These are phyloP conservation scores for Indicator maculatus DNA, from an alignment of 2,113 vertebrate species.

Conservation along the genomic window DNA sequence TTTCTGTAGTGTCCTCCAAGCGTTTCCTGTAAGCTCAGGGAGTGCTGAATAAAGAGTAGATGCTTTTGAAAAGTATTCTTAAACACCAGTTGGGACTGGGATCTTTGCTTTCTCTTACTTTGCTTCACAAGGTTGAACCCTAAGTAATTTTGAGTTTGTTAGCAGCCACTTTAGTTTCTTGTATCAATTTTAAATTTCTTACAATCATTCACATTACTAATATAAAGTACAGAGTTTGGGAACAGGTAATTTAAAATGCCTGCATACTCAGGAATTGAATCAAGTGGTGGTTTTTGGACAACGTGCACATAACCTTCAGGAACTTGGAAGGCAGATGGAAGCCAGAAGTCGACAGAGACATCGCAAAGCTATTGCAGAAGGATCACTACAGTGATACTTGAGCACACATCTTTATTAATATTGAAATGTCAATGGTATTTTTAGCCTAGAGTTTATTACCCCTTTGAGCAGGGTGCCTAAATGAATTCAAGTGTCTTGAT, in stretches of 20 bases:
- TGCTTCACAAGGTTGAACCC: background rate
- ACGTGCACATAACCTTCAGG: background rate
- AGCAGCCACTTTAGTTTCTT: background rate
- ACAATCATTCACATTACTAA: background rate
- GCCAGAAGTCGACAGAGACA: background rate
- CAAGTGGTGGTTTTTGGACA: background rate
- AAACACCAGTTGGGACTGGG: background rate
- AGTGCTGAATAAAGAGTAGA: background rate
- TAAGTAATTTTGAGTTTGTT: background rate
- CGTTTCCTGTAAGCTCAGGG: background rate
- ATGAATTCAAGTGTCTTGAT: slow-evolving; percentile 49
- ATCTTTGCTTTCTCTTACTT: background rate
- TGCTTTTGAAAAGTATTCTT: background rate
- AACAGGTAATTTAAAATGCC: background rate
- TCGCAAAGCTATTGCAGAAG: background rate
- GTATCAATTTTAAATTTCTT: background rate
- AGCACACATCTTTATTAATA: slow-evolving; percentile 45
- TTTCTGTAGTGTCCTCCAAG: background rate
- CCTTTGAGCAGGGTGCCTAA: slow-evolving; percentile 40
- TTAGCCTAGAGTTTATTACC: slow-evolving; percentile 36
- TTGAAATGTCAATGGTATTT: slow-evolving; percentile 54
- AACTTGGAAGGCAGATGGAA: background rate
- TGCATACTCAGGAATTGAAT: background rate
- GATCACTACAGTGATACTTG: slow-evolving; percentile 27
- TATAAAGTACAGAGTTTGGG: background rate